phyloP scores from a whole-genome alignment of 2,797 vertebrate genomes.

The Acrossocheilus fasciatus region DNA sequence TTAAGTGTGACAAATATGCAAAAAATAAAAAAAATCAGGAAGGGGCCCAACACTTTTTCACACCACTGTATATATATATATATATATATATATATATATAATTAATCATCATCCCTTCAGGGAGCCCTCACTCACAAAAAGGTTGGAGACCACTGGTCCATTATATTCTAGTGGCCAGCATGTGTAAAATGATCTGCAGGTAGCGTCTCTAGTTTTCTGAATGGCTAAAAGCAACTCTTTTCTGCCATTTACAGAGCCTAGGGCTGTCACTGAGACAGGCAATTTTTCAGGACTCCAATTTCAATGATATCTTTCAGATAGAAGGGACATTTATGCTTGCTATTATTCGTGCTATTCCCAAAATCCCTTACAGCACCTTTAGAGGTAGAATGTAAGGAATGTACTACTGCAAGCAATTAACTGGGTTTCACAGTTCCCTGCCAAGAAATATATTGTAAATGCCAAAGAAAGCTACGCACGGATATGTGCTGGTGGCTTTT shows the following conservation, averaged over 20 bases:
- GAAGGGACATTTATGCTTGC: neutral
- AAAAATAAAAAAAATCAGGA: no score
- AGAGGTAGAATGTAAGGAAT: conserved; percentile 43
- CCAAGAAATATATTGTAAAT: conserved; percentile 28
- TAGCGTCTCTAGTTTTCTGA: neutral
- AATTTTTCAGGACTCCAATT: neutral
- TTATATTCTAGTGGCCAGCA: neutral
- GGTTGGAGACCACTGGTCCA: no score
- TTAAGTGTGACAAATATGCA: no score
- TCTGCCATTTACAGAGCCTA: neutral
- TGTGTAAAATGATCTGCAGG: neutral
- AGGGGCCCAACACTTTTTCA: no score
- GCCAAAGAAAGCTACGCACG: conserved; percentile 14
- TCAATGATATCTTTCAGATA: neutral
- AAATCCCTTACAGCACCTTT: neutral
- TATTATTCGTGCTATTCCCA: neutral
- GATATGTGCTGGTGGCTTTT: conserved; percentile 39
- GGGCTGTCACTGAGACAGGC: neutral
- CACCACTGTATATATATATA: no score
- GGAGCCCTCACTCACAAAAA: no score
- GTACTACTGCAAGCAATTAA: conserved; percentile 44
- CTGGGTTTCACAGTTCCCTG: conserved; percentile 12
- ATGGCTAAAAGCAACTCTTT: neutral
- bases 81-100: no score
- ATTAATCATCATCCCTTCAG: no score